Percentiles rank a stretch among this genome's conserved stretches.
These are phyloP conservation scores for Melanostoma scalare DNA, from an alignment of 2,888 invertebrate genomes.

Conservation along the genomic window DNA sequence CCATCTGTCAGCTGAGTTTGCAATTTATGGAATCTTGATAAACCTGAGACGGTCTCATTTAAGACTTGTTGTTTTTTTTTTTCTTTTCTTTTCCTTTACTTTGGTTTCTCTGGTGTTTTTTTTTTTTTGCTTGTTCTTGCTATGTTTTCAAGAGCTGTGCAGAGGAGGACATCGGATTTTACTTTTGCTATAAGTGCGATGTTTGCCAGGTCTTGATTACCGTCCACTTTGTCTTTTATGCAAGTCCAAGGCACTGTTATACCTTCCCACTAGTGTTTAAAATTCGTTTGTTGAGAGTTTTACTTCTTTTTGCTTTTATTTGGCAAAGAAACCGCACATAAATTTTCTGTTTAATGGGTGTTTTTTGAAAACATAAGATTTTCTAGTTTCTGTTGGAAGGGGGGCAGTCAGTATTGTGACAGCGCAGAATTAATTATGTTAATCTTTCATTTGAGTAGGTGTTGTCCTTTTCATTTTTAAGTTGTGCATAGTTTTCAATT, in stretches of 20 bases:
- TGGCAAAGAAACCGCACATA: slow-evolving; percentile 58
- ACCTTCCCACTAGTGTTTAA: slow-evolving; percentile 20
- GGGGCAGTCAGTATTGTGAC: no score
- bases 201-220: slow-evolving; percentile 54
- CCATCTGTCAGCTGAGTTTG: slow-evolving; percentile 74
- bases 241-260: slow-evolving; percentile 23
- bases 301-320: slow-evolving; percentile 34
- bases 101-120: neutral
- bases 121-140: neutral
- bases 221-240: slow-evolving; percentile 45
- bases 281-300: slow-evolving; percentile 40
- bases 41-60: slow-evolving; percentile 60
- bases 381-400: neutral
- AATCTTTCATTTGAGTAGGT: no score
- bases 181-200: slow-evolving; percentile 32
- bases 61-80: slow-evolving; percentile 20
- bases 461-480: no score
- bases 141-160: neutral
- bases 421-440: no score
- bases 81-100: slow-evolving; percentile 6
- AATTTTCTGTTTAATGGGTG: slow-evolving; percentile 29
- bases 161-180: slow-evolving; percentile 42
- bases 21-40: slow-evolving; percentile 74
- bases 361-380: slow-evolving; percentile 18
- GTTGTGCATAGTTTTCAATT: no score